phyloP scores from a whole-genome alignment of 2,888 invertebrate species.

The Drosophila prolongata region DNA sequence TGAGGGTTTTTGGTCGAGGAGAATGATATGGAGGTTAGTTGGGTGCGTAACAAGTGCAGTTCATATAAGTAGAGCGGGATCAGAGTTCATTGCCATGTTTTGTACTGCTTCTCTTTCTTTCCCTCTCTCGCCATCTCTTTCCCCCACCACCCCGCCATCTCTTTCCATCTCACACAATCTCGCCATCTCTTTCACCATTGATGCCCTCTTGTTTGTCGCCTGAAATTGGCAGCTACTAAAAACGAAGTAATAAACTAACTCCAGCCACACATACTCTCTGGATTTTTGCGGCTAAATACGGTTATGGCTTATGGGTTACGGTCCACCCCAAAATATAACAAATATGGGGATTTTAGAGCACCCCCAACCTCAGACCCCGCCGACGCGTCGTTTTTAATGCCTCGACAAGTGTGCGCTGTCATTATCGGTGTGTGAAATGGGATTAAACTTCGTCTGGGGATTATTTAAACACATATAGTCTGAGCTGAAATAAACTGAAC shows the following conservation, averaged over 20 bases:
- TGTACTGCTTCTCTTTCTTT: slow-evolving; percentile 15
- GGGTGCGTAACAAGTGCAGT: slow-evolving; percentile 73
- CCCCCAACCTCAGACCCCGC: not conserved
- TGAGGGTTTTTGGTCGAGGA: not conserved
- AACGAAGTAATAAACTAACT: slow-evolving; percentile 76
- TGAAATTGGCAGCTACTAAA: slow-evolving; percentile 78
- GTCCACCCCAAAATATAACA: slow-evolving; percentile 37
- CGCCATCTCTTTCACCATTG: slow-evolving; percentile 38
- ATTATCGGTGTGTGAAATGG: slow-evolving; percentile 16
- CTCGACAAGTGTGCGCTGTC: slow-evolving; percentile 36
- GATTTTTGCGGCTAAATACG: slow-evolving; percentile 48
- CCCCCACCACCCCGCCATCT: slow-evolving; percentile 33
- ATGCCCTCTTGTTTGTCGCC: slow-evolving; percentile 61
- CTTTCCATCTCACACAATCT: slow-evolving; percentile 37
- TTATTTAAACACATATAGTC: slow-evolving; percentile 35
- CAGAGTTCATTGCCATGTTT: slow-evolving; percentile 38
- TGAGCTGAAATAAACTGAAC: slow-evolving; percentile 17
- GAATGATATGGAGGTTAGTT: slow-evolving; percentile 10
- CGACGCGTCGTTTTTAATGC: slow-evolving; percentile 54
- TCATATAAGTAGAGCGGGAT: slow-evolving; percentile 53
- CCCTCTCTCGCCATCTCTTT: slow-evolving; percentile 36
- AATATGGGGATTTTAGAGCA: slow-evolving; percentile 39
- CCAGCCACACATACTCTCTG: slow-evolving; percentile 28
- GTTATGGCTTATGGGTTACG: slow-evolving; percentile 45
- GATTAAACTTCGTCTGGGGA: slow-evolving; percentile 41